Percentiles rank a stretch among this genome's conserved stretches.
Conservation (phyloP, 2,113 vertebrate genomes). For the Emydura subglobosa region DNA sequence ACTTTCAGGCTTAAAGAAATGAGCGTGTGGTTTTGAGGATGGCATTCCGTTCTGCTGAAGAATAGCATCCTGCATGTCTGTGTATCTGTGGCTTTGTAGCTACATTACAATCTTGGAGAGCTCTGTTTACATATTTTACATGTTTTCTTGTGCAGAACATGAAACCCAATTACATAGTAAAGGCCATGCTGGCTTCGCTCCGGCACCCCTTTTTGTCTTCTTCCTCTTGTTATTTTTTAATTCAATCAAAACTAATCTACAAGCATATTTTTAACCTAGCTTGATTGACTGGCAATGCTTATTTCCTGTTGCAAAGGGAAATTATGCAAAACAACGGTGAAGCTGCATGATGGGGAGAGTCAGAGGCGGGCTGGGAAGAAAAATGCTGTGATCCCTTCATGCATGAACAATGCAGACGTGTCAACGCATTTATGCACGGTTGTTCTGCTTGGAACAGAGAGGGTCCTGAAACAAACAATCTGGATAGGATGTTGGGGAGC, state of each 20-base stretch:
- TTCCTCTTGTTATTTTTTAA: constrained; percentile 39
- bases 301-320: background rate
- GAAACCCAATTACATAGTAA: constrained; percentile 81
- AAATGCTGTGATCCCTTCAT: constrained; percentile 27
- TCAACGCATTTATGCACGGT: constrained; percentile 57
- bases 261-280: background rate
- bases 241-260: constrained; percentile 4
- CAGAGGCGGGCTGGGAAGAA: constrained; percentile 6
- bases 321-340: background rate
- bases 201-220: constrained; percentile 43
- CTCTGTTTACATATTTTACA: constrained; percentile 83
- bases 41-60: constrained; percentile 72
- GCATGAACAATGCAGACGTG: constrained; percentile 68
- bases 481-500: constrained; percentile 59
- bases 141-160: constrained; percentile 82
- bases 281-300: background rate
- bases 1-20: constrained; percentile 80
- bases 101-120: constrained; percentile 69
- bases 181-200: constrained; percentile 58
- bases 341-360: constrained; percentile 18
- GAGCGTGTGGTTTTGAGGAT: constrained; percentile 78
- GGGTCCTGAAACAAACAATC: constrained; percentile 63
- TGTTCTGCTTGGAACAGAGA: constrained; percentile 59
- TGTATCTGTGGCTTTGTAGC: constrained; percentile 72
- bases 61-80: constrained; percentile 73